Evolutionary conservation across 1,140 invertebrate genomes (phyloP), one percentile per base, ranked within the genome.

Genomic region (Bombus huntii): DNA sequence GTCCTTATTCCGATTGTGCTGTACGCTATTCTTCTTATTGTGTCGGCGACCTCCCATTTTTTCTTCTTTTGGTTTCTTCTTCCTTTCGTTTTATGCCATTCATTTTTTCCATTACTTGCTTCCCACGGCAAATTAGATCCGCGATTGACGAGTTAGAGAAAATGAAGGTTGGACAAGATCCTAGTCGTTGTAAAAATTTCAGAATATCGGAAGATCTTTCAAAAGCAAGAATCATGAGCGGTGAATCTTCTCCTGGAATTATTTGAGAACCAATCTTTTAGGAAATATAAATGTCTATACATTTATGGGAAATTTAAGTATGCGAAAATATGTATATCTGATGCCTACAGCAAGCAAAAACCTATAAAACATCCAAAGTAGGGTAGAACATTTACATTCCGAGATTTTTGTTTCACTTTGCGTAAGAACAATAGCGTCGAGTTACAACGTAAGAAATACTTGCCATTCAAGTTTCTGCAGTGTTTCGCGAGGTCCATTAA

Each of bases 1-100:
- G 68, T 85, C 78, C 39, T 66, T 81, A 62, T 71, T 72, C 76
- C 57, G 76, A 85, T 85, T 79, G 76, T 47, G 39, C 76, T 53
- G 39, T 53, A 53, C 47, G 53, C 53, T 72, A 42, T 78, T 84
- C 75, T 53, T 79, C 75, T 85, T 85, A 80, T 80, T 80, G 57
- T 44, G 25, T 47, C 25, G 9, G 18, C 1, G 8, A 59, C 18
- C 34, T 42, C 22, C n/a, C 62, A 31, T 31, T 66, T 15, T 66
- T 13, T 66, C 66, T 34, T 6, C 9, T 37, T 47, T 13, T 44
- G 47, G 47, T 25, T 39, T 62, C 31, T 13, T n/a, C 28, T 22
- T 22, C 12, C 28, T 73, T 44, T 25, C 9, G 15, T 28, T 22
- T 57, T 42, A 18, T 3, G 44, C 34, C 6, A 10, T 37, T 31